Base-by-base conservation (phyloP, 2,113 vertebrate genomes). In the Eulemur macaco region DNA sequence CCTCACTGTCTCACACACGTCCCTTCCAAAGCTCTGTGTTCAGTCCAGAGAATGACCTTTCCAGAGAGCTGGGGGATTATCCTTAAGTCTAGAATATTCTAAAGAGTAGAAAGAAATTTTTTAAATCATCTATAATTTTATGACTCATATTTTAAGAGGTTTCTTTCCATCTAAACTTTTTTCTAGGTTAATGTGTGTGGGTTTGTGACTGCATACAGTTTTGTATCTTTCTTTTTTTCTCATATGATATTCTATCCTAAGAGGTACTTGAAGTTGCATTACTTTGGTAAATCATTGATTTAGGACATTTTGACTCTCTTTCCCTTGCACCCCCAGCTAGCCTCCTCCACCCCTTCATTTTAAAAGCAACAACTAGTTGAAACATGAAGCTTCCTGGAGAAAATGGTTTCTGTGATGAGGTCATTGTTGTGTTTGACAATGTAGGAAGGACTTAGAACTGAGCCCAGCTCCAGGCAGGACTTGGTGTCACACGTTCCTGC, bases 361-460 rank as follows among this genome's bases (percentile, higher is more conserved):
- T 11, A 77, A 89, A 94, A 82, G 88, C n/a, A 83, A n/a, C 86
- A 68, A 4, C 27, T n/a, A 63, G 69, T 54, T 85, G 77, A 95
- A 88, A 42, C 1, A 1, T 52, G 58, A 87, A 25, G 20, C 77
- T 91, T 81, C 47, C 29, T 63, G 88, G 64, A 91, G 78, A 89
- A 66, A 60, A 23, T 20, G 15, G 56, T 77, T 86, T 96, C 64
- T 94, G 82, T 47, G 31, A 58, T 91, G 91, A 97, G 42, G 17
- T 85, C 84, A 54, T 11, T 47, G 56, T 86, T 90, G 60, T 73
- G 42, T 91, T 50, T 63, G 71, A 60, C 77, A 14, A 34, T 76
- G 84, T 54, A 56, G 64, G 34, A 63, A 34, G 34, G 27, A 73
- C 83, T 77, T 15, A 56, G 23, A 34, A 10, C 63, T 5, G 27